These are phyloP conservation scores for Galemys pyrenaicus DNA, from an alignment of 2,113 vertebrate species.

Conservation along the genomic window DNA sequence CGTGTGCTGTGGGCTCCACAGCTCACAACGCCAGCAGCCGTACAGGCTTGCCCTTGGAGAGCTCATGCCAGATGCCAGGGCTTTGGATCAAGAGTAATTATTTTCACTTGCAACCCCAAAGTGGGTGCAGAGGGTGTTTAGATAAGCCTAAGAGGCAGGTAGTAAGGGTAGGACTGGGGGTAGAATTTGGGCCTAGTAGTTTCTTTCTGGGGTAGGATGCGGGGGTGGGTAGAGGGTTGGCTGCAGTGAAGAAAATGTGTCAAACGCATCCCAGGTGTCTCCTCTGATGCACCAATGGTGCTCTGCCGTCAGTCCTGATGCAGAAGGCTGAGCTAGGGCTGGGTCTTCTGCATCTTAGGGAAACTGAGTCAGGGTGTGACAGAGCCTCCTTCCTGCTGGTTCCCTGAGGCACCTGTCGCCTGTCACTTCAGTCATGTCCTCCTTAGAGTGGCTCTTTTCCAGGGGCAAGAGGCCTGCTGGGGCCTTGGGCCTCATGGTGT, in stretches of 20 bases:
- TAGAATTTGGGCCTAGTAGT: background rate
- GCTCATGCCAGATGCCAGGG: background rate
- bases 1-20: background rate
- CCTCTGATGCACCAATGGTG: fast-evolving
- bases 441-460: background rate
- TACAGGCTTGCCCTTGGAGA: fast-evolving
- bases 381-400: background rate
- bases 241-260: background rate
- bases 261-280: fast-evolving
- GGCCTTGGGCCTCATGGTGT: background rate
- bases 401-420: background rate
- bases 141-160: background rate
- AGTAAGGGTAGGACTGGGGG: fast-evolving
- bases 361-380: background rate
- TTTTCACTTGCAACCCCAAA: background rate
- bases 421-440: background rate
- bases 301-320: background rate
- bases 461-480: background rate
- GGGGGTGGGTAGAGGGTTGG: background rate
- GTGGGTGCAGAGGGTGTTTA: background rate
- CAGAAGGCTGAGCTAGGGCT: background rate
- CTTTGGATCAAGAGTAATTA: background rate
- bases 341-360: background rate
- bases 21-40: fast-evolving
- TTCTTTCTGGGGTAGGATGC: background rate